phyloP scores from a whole-genome alignment of 2,888 invertebrate species.

The Arrhopalites spinosus region DNA sequence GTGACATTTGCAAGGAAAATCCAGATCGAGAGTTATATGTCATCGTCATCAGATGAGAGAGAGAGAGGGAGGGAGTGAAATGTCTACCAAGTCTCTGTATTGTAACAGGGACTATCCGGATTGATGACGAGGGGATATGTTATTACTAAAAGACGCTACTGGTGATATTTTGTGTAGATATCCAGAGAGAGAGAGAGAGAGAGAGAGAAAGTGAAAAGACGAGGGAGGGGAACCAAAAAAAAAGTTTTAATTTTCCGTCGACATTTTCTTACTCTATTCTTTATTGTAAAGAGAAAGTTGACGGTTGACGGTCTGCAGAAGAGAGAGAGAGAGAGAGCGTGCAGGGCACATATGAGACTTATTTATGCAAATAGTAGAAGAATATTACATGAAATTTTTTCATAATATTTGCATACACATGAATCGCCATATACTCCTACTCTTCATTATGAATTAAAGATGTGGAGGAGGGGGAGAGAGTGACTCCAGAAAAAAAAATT shows the following conservation, averaged over 20 bases:
- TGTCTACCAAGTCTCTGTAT: background rate
- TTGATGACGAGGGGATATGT: slow-evolving; percentile 7
- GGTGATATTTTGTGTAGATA: background rate
- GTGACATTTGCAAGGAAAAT: slow-evolving; percentile 24
- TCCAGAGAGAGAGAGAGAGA: background rate
- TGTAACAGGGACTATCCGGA: background rate
- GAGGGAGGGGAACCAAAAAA: background rate
- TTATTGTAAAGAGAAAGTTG: no score
- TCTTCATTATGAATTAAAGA: slow-evolving; percentile 19
- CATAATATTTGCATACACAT: no score
- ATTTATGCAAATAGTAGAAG: no score
- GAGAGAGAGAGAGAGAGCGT: no score
- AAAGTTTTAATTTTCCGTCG: no score
- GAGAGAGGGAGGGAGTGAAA: background rate
- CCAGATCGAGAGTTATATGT: background rate
- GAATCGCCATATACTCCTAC: no score
- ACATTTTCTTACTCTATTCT: no score
- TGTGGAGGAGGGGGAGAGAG: background rate
- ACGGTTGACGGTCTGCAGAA: no score
- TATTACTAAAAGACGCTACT: slow-evolving; percentile 11
- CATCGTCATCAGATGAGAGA: background rate
- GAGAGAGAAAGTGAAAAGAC: background rate
- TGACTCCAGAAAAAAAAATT: background rate
- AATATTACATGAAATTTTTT: no score
- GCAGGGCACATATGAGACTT: no score